Conservation (phyloP, 2,113 vertebrate species). For the Ophiodon elongatus region DNA sequence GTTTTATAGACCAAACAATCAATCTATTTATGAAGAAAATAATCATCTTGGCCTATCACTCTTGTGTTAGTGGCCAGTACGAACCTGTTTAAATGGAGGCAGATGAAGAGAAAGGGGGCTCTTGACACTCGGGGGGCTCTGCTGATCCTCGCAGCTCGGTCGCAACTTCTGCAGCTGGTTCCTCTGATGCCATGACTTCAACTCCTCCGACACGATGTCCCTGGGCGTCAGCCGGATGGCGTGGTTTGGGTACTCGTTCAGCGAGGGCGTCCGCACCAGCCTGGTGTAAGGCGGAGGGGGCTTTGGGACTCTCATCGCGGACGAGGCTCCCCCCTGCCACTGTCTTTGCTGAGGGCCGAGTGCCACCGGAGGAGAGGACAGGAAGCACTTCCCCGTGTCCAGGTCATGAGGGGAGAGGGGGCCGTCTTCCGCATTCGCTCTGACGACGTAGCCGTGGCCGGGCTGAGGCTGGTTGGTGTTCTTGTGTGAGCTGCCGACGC, state of each 20-base stretch:
- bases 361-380: constrained; percentile 65
- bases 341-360: constrained; percentile 48
- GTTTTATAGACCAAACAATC: background rate
- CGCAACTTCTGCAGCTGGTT: constrained; percentile 79
- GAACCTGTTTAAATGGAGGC: constrained; percentile 80
- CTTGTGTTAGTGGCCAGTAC: background rate
- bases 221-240: constrained; percentile 80
- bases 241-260: constrained; percentile 86
- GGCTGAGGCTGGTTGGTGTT: constrained; percentile 49
- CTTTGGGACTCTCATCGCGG: constrained; percentile 74
- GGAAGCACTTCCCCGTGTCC: constrained; percentile 70
- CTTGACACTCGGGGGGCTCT: constrained; percentile 74
- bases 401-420: constrained; percentile 59
- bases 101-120: constrained; percentile 75
- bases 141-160: constrained; percentile 81
- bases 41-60: background rate
- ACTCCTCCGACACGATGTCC: constrained; percentile 87
- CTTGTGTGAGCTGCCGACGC: constrained; percentile 21
- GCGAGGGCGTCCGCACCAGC: constrained; percentile 85
- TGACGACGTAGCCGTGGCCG: constrained; percentile 7
- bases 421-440: constrained; percentile 15
- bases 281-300: constrained; percentile 83
- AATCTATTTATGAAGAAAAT: background rate
- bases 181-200: constrained; percentile 90
- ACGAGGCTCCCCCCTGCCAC: constrained; percentile 63